Percentiles rank a stretch among this genome's conserved stretches.
Evolutionary conservation across 2,797 vertebrate genomes (phyloP).

Genomic region (Champsocephalus gunnari): DNA sequence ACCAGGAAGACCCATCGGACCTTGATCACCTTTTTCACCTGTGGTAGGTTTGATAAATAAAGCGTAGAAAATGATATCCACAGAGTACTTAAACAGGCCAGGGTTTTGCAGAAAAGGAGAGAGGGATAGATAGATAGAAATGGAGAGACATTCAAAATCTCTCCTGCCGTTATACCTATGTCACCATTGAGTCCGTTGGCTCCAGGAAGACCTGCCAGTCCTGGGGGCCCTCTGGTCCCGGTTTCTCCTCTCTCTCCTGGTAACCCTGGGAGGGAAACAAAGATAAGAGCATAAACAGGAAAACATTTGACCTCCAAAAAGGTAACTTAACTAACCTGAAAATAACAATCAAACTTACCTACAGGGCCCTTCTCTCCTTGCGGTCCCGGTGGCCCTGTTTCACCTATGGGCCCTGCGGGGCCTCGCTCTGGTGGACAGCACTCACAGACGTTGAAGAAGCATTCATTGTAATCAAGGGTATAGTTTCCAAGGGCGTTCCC

Average conservation of each 20-base stretch:
- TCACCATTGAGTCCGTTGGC: constrained; percentile 79
- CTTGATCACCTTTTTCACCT: constrained; percentile 92
- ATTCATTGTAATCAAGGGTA: constrained; percentile 89
- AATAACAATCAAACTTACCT: constrained; percentile 61
- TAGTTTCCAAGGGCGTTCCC: constrained; percentile 83
- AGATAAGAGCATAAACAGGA: neutral
- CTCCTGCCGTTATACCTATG: constrained; percentile 74
- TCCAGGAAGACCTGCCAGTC: constrained; percentile 80
- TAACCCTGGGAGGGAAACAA: constrained; percentile 77
- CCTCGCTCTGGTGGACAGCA: constrained; percentile 89
- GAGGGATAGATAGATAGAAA: constrained; percentile 30
- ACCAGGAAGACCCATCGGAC: constrained; percentile 87
- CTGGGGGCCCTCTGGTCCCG: constrained; percentile 84
- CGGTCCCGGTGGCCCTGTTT: constrained; percentile 66
- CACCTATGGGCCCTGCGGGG: constrained; percentile 82
- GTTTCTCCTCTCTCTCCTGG: constrained; percentile 87
- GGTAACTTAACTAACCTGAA: neutral
- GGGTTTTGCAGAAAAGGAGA: constrained; percentile 40
- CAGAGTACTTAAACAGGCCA: constrained; percentile 45
- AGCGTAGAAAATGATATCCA: constrained; percentile 50
- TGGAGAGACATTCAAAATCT: constrained; percentile 34
- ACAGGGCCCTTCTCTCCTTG: constrained; percentile 69
- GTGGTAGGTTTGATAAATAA: constrained; percentile 58
- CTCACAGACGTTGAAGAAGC: constrained; percentile 94
- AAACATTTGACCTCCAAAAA: neutral